phyloP scores from a whole-genome alignment of 2,797 vertebrate species.

The Urophycis tenuis region DNA sequence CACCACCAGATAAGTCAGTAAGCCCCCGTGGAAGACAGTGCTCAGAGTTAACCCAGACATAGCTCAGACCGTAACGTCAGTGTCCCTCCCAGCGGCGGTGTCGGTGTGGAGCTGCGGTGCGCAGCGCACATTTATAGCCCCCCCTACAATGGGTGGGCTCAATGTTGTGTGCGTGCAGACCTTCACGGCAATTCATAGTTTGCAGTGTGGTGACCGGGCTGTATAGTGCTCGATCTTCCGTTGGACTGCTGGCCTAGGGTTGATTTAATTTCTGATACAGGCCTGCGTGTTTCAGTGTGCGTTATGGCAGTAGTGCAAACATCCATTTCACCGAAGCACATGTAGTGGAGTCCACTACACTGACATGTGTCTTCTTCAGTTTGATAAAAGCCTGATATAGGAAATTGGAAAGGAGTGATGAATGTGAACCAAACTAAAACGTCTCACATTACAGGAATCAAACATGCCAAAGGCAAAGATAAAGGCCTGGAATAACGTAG shows the following conservation, averaged over 20 bases:
- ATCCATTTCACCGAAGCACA: background rate
- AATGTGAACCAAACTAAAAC: background rate
- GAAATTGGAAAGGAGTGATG: background rate
- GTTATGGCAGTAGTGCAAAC: background rate
- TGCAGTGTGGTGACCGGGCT: background rate
- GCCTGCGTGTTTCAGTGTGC: background rate
- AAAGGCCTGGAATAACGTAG: background rate
- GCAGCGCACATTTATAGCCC: conserved; percentile 53
- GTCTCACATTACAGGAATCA: background rate
- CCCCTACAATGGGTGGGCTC: conserved; percentile 52
- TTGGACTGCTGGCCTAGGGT: background rate
- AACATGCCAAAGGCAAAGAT: background rate
- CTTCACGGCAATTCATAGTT: conserved; percentile 19
- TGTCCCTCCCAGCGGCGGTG: too few relatives aligned
- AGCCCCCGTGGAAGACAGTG: conserved; percentile 56
- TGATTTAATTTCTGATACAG: background rate
- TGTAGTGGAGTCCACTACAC: background rate
- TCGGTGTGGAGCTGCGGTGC: conserved; percentile 25
- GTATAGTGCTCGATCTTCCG: conserved; percentile 12
- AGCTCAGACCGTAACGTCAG: conserved; percentile 28
- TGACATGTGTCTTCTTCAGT: background rate
- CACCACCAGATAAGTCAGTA: conserved; percentile 67
- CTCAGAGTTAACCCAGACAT: conserved; percentile 61
- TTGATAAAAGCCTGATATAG: background rate
- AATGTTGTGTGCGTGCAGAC: conserved; percentile 27